These are phyloP conservation scores for Panopea generosa DNA, from an alignment of 2,888 invertebrate genomes.

Conservation along the genomic window DNA sequence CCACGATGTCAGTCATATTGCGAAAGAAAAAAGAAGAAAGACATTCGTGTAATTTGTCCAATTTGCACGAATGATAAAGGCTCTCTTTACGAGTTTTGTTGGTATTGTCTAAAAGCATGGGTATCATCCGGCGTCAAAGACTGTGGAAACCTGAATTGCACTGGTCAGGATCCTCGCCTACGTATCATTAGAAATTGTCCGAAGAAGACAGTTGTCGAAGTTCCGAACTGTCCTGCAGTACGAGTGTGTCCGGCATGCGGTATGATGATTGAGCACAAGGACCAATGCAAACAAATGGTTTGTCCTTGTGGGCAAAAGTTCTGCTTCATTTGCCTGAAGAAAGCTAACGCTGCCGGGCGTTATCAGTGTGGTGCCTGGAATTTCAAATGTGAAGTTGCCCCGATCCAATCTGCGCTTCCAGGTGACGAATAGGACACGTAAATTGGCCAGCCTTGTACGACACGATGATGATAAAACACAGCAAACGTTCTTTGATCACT, in stretches of 20 bases:
- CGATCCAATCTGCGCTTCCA: constrained; percentile 51
- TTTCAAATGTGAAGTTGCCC: constrained; percentile 47
- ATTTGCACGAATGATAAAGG: constrained; percentile 45
- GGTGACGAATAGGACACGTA: constrained; percentile 11
- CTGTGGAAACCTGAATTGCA: constrained; percentile 63
- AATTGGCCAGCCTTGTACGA: too few species aligned
- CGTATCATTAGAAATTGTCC: constrained; percentile 48
- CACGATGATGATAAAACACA: too few species aligned
- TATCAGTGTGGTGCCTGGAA: constrained; percentile 61
- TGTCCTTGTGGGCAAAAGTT: constrained; percentile 67
- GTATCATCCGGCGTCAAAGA: constrained; percentile 14
- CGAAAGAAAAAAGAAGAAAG: constrained; percentile 42
- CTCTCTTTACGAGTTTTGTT: constrained; percentile 63
- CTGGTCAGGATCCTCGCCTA: constrained; percentile 57
- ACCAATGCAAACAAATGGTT: constrained; percentile 65
- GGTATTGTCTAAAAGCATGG: constrained; percentile 62
- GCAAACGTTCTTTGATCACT: too few species aligned
- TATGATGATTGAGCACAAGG: constrained; percentile 62
- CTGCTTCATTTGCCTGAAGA: constrained; percentile 68
- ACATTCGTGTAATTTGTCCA: constrained; percentile 59
- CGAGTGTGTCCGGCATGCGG: constrained; percentile 68
- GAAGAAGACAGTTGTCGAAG: constrained; percentile 56
- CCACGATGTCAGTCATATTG: constrained; percentile 58
- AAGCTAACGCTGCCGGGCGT: constrained; percentile 30
- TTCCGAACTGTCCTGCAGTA: constrained; percentile 58